Evolutionary conservation across 2,888 invertebrate species (phyloP), one percentile per base, ranked within the genome.

Genomic region (Melolontha melolontha): DNA sequence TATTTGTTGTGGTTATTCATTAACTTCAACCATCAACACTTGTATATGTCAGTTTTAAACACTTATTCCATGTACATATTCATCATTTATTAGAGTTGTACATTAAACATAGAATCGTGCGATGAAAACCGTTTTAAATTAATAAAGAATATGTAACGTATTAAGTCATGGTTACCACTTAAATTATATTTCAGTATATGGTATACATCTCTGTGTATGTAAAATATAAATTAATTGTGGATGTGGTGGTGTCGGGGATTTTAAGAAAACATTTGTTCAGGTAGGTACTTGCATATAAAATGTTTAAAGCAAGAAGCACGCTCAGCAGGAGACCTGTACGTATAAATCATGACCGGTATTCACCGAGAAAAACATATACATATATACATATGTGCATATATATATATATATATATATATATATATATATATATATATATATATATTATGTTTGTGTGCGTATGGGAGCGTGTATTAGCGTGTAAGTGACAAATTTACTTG

Each of bases 401-500:
- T 59, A 59, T 22, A 22, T 22, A 22, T 34, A 34, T 34, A 34
- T 10, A 34, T 34, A 34, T 34, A 10, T 34, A 34, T 10, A 29
- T 34, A 62, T 34, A 29, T 47, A 62, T 47, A 47, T 44, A 14
- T 29, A 16, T 47, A 59, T 62, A 62, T 62, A 39, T 62, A 29
- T 47, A 14, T n/a, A n/a, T n/a, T n/a, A n/a, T n/a, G n/a, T n/a
- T n/a, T 16, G 16, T 17, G 47, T 47, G 39, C 39, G 44, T 51
- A 55, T 40, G 42, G 54, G 54, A 40, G 67, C 49, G 41, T 54
- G 59, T 67, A 12, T 22, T 39, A 49, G 49, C 40, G 79, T 74
- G 79, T 77, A 76, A 75, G 76, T 79, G 79, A 79, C 79, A 78
- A 79, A 79, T 79, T 79, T 78, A 79, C 79, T 79, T 79, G 77